Conservation (phyloP, 2,888 invertebrate species). For the Bembecia ichneumoniformis region DNA sequence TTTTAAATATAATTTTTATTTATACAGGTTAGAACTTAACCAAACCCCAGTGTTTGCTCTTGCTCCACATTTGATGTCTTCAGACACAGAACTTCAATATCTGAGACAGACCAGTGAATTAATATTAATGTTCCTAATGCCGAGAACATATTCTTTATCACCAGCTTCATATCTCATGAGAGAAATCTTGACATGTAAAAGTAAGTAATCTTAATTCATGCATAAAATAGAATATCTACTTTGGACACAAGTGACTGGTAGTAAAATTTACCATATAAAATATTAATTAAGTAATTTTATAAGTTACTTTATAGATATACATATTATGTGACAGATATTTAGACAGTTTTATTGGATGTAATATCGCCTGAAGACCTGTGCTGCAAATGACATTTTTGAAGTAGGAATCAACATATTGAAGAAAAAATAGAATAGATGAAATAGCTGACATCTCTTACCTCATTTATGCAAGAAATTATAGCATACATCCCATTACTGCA, state of each 20-base stretch:
- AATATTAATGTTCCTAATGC: constrained; percentile 84
- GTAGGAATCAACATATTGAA: no score
- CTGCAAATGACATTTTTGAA: no score
- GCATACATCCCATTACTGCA: no score
- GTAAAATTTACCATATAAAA: not conserved
- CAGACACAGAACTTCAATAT: constrained; percentile 84
- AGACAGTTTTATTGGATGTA: no score
- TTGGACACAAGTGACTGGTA: no score
- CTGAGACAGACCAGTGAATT: constrained; percentile 86
- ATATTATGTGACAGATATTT: no score
- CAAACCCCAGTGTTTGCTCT: constrained; percentile 79
- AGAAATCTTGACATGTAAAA: constrained; percentile 87
- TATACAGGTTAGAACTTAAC: constrained; percentile 73
- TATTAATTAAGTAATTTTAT: no score
- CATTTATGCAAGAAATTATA: no score
- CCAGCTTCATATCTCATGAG: constrained; percentile 85
- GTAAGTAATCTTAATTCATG: constrained; percentile 62
- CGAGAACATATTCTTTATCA: constrained; percentile 83
- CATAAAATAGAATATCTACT: not conserved
- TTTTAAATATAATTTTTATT: not conserved
- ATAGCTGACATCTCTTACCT: no score
- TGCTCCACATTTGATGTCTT: constrained; percentile 80
- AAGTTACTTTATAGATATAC: no score
- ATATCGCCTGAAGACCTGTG: no score
- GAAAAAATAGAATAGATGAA: no score